Evolutionary conservation across 2,113 vertebrate species (phyloP), one percentile per base, ranked within the genome.

Genomic region (Crotalus viridis): DNA sequence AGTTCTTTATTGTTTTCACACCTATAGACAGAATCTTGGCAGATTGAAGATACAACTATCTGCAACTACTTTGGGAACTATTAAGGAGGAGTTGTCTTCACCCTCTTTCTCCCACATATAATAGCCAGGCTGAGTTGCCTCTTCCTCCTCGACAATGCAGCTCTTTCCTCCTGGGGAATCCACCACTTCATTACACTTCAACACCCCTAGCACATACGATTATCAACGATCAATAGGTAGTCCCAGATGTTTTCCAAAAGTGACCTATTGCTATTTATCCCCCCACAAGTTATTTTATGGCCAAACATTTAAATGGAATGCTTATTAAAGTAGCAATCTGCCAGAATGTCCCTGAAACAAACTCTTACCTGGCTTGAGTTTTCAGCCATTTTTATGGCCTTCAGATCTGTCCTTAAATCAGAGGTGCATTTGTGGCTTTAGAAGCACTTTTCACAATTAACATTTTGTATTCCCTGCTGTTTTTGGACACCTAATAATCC

Each of bases 271-370:
- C 91, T 92, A 89, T 87, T 92, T 89, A 46, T 69, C 74, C 74
- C 74, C 0, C 5, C 43, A 1, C 33, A 94, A 89, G 87, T 57
- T 48, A 91, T 91, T 92, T 17, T 54, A 89, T 92, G 85, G 7
- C 91, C 94, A 69, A 95, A n/a, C 85, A 92, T 94, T 95, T 93
- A 86, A 95, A 94, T 7, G 64, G 2, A 43, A 93, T 92, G 95
- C 94, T 94, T 93, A 92, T 95, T 96, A 90, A 93, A 91, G 10
- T 39, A 87, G 33, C 55, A 86, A 91, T 69, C 81, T 64, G 90
- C 22, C 95, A 89, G 69, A 92, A 88, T 89, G 24, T 56, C 88
- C 86, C 90, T 87, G 86, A 52, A 95, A 87, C 87, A 52, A 26
- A 52, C n/a, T 90, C 54, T 87, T 94, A 28, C 56, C 26, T 85